phyloP scores from a whole-genome alignment of 2,113 vertebrate species.

The Anolis carolinensis region DNA sequence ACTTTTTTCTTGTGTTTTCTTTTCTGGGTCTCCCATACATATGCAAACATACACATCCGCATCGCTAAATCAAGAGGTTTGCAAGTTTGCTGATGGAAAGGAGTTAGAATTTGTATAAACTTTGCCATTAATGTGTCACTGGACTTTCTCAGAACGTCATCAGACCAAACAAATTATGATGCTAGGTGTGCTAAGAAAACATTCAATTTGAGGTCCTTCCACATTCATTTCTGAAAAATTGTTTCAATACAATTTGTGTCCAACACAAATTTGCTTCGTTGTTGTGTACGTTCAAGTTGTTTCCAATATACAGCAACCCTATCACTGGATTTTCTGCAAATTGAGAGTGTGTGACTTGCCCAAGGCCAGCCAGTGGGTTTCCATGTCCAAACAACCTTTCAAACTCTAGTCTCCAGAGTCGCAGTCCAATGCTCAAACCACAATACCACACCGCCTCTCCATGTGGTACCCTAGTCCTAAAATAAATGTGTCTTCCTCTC shows the following conservation, averaged over 20 bases:
- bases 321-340: no score
- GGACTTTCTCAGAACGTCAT: constrained; percentile 16
- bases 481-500: background rate
- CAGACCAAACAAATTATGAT: constrained; percentile 13
- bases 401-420: no score
- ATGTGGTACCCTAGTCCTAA: background rate
- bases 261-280: no score
- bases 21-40: constrained; percentile 65
- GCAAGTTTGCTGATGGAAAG: constrained; percentile 60
- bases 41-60: constrained; percentile 52
- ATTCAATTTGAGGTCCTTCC: background rate
- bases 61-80: constrained; percentile 74
- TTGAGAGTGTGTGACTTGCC: no score
- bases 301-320: no score
- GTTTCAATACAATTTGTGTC: background rate
- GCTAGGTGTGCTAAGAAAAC: background rate
- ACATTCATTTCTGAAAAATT: background rate
- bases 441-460: background rate
- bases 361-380: no score
- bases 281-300: no score
- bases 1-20: constrained; percentile 63
- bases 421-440: no score
- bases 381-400: no score
- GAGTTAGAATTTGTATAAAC: constrained; percentile 49
- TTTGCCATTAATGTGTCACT: constrained; percentile 26